Evolutionary conservation across 2,113 vertebrate species (phyloP).

Genomic region (Atlantisia rogersi): DNA sequence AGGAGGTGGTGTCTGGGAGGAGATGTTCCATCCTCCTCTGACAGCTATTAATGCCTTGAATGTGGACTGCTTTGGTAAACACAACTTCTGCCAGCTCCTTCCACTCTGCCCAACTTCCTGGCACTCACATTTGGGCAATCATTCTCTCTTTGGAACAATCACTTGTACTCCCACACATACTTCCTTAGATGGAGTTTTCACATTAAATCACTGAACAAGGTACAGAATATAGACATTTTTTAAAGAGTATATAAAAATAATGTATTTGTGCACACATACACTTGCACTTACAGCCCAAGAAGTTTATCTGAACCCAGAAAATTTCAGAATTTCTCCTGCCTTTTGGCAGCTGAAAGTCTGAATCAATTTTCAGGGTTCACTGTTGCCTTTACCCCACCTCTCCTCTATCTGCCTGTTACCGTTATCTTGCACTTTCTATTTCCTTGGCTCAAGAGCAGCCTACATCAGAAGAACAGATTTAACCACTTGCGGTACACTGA

Average conservation of each 20-base stretch:
- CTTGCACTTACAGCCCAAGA: background rate
- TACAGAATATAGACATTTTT: background rate
- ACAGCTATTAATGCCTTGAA: background rate
- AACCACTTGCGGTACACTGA: background rate
- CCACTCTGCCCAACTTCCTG: conserved; percentile 4
- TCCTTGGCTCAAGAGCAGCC: background rate
- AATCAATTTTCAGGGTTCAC: background rate
- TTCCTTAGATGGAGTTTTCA: background rate
- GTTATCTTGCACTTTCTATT: background rate
- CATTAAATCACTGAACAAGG: background rate
- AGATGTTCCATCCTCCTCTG: conserved; percentile 35
- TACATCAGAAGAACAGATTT: background rate
- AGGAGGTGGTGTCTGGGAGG: conserved; percentile 28
- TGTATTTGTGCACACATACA: background rate
- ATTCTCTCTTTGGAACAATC: background rate
- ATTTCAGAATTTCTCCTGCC: background rate
- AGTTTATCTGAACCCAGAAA: background rate
- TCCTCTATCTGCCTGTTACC: background rate
- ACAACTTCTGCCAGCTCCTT: conserved; percentile 30
- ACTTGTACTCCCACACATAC: background rate
- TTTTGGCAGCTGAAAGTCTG: background rate
- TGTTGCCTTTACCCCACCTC: background rate
- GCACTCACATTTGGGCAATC: background rate
- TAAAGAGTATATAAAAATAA: background rate
- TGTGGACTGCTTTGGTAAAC: conserved; percentile 27